Conservation (phyloP, 2,113 vertebrate species). For the Pandion haliaetus region DNA sequence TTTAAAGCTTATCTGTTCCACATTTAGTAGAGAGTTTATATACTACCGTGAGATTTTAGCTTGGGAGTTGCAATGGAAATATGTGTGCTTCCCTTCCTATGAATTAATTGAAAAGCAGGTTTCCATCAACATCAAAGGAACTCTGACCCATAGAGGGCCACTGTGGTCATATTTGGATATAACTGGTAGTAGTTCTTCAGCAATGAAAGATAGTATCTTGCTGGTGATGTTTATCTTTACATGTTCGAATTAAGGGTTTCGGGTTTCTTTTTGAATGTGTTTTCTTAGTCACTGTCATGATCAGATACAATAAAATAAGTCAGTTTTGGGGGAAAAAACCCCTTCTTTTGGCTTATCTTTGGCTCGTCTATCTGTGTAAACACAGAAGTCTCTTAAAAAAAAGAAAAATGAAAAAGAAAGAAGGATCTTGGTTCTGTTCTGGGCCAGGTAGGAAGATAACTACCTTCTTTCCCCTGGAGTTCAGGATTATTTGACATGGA, state of each 20-base stretch:
- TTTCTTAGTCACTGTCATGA: background rate
- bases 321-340: background rate
- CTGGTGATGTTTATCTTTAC: background rate
- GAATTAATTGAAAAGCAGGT: background rate
- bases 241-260: background rate
- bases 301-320: background rate
- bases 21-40: slow-evolving; percentile 12
- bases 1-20: slow-evolving; percentile 41
- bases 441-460: background rate
- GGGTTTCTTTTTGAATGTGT: background rate
- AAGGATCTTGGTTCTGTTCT: background rate
- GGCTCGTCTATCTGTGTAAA: background rate
- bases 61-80: background rate
- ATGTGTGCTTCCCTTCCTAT: background rate
- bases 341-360: background rate
- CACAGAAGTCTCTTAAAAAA: background rate
- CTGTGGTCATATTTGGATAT: background rate
- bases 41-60: background rate
- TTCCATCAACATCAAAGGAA: slow-evolving; percentile 16
- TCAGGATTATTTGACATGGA: background rate
- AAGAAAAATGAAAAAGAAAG: accelerated
- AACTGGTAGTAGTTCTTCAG: background rate
- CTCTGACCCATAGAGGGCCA: background rate
- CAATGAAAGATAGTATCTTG: background rate
- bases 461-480: background rate